Conservation (phyloP, 2,888 invertebrate genomes). For the Gerris lacustris region DNA sequence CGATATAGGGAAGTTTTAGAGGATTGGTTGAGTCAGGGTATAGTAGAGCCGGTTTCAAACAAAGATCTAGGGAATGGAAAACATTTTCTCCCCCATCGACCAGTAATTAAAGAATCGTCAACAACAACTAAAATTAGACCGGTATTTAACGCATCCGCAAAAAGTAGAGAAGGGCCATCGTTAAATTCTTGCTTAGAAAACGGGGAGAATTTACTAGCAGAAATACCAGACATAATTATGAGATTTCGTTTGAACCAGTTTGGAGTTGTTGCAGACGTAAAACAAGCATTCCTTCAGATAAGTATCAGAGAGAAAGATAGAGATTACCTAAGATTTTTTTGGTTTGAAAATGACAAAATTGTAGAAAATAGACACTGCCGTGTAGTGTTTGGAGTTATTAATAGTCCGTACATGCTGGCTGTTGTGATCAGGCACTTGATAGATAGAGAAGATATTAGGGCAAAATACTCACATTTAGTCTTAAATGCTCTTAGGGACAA, state of each 20-base stretch:
- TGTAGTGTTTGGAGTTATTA: conserved; percentile 20
- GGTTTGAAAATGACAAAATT: conserved; percentile 13
- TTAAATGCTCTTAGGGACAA: conserved; percentile 2
- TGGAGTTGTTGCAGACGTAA: conserved; percentile 28
- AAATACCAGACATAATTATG: conserved; percentile 20
- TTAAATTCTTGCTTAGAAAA: conserved; percentile 30
- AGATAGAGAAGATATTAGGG: neutral
- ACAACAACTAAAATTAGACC: conserved; percentile 26
- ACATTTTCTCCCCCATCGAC: conserved; percentile 23
- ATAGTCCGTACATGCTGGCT: conserved; percentile 21
- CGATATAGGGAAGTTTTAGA: conserved; percentile 30
- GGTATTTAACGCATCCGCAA: conserved; percentile 27
- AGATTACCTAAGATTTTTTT: conserved; percentile 30
- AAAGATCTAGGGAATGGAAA: conserved; percentile 19
- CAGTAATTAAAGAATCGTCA: conserved; percentile 23
- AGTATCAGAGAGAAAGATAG: conserved; percentile 28
- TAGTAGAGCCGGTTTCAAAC: conserved; percentile 30
- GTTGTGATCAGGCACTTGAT: conserved; percentile 17
- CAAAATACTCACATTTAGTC: neutral
- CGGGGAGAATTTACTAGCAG: conserved; percentile 26
- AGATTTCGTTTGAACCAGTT: conserved; percentile 21
- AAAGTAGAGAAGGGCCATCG: conserved; percentile 14
- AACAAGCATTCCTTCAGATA: conserved; percentile 34
- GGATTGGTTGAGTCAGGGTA: conserved; percentile 30
- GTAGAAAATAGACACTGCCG: conserved; percentile 15